phyloP scores from a whole-genome alignment of 92 coral and sea anemone genomes.

The Actinernus sp. region DNA sequence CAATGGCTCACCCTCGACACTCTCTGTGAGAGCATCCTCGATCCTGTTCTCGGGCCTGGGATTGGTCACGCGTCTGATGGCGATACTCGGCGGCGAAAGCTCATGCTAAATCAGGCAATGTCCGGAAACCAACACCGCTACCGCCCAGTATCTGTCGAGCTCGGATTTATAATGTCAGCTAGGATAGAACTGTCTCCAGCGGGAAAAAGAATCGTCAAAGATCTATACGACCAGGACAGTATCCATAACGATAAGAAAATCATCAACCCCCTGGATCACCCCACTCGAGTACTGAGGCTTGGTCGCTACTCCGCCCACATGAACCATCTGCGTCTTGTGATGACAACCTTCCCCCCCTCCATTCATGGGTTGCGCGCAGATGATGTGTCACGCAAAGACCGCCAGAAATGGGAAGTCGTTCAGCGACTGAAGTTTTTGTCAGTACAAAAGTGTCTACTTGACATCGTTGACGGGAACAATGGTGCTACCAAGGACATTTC shows the following conservation, averaged over 20 bases:
- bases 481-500: slow-evolving; percentile 47
- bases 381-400: slow-evolving; percentile 17
- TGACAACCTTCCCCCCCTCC: slow-evolving; percentile 27
- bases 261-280: slow-evolving; percentile 46
- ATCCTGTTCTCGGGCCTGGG: slow-evolving; percentile 64
- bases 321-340: slow-evolving; percentile 38
- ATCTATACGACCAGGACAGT: slow-evolving; percentile 48
- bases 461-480: slow-evolving; percentile 36
- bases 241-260: slow-evolving; percentile 54
- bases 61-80: slow-evolving; percentile 61
- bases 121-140: slow-evolving; percentile 12
- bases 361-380: slow-evolving; percentile 34
- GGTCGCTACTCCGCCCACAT: slow-evolving; percentile 50
- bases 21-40: slow-evolving; percentile 43
- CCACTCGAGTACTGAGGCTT: slow-evolving; percentile 39
- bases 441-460: slow-evolving; percentile 45
- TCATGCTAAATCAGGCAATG: slow-evolving; percentile 4
- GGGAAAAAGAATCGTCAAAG: slow-evolving; percentile 26
- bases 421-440: slow-evolving; percentile 38
- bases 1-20: slow-evolving; percentile 61
- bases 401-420: no score
- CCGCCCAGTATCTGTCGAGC: slow-evolving; percentile 24
- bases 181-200: slow-evolving; percentile 38
- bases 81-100: neutral
- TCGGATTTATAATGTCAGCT: slow-evolving; percentile 38